Evolutionary conservation across 2,888 invertebrate genomes (phyloP).

Genomic region (Sturmia bella): DNA sequence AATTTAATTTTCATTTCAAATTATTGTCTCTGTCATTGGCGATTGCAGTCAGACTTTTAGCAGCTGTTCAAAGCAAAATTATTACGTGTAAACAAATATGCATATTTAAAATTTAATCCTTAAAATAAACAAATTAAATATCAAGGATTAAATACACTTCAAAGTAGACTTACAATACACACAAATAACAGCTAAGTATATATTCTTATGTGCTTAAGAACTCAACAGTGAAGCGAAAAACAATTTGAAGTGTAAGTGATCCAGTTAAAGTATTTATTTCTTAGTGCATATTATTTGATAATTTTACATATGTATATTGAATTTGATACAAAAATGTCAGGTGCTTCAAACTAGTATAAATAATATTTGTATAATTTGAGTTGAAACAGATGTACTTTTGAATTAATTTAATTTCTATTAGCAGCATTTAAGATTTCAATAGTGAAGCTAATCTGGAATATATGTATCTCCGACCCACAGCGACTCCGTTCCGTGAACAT

Average conservation of each 20-base stretch:
- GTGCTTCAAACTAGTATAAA: no score
- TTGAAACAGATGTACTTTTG: background rate
- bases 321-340: no score
- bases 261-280: background rate
- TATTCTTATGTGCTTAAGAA: background rate
- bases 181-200: no score
- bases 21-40: background rate
- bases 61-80: no score
- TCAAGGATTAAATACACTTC: background rate
- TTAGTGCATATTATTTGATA: background rate
- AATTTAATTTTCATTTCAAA: constrained; percentile 8
- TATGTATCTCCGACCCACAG: no score
- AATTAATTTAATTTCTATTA: background rate
- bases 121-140: background rate
- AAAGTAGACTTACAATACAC: background rate
- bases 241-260: background rate
- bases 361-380: no score
- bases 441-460: no score
- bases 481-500: no score
- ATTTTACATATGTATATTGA: no score
- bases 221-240: background rate
- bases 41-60: no score
- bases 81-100: no score
- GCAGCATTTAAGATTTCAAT: background rate
- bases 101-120: background rate